Evolutionary conservation across 2,113 vertebrate species (phyloP).

Genomic region (Onychostoma macrolepis): DNA sequence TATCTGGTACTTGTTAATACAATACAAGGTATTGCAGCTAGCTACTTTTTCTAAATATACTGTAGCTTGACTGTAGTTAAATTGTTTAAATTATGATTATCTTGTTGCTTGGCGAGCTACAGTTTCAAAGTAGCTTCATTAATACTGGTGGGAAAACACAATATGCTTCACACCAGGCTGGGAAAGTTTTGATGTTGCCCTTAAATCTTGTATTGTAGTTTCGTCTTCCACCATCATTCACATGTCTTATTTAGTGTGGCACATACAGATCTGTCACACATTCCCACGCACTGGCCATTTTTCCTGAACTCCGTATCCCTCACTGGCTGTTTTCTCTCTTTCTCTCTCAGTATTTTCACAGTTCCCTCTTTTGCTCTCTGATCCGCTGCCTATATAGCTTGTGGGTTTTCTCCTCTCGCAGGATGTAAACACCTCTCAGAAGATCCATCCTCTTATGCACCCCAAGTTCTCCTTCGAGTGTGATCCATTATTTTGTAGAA

Average conservation of each 20-base stretch:
- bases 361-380: background rate
- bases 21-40: background rate
- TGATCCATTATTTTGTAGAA: constrained; percentile 54
- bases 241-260: background rate
- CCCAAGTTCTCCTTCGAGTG: constrained; percentile 52
- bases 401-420: constrained; percentile 14
- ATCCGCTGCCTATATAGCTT: constrained; percentile 15
- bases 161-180: background rate
- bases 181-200: background rate
- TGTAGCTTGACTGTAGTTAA: background rate
- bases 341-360: constrained; percentile 9
- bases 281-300: constrained; percentile 2
- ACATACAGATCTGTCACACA: background rate
- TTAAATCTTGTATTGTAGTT: background rate
- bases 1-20: background rate
- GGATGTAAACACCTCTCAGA: constrained; percentile 62
- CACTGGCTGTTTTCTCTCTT: constrained; percentile 10
- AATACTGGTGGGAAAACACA: background rate
- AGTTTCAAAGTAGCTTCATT: background rate
- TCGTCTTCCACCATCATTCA: constrained; percentile 6
- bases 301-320: background rate
- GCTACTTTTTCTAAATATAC: background rate
- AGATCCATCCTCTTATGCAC: constrained; percentile 52
- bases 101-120: background rate
- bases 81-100: background rate